These are phyloP conservation scores for Rissa tridactyla DNA, from an alignment of 2,113 vertebrate genomes.

Conservation along the genomic window DNA sequence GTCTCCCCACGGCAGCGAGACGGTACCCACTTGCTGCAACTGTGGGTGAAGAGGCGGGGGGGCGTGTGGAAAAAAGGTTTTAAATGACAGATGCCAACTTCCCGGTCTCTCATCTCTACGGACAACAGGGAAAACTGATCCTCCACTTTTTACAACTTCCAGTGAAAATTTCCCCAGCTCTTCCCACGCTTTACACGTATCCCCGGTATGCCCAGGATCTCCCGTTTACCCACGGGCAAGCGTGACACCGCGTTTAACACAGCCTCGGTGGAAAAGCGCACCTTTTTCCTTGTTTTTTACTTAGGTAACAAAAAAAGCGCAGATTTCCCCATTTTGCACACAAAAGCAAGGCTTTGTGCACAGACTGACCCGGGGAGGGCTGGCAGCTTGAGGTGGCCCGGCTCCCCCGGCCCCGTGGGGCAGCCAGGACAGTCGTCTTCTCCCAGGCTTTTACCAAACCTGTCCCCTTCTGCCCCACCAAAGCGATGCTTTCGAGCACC, in stretches of 20 bases:
- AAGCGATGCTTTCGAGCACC: rapidly evolving
- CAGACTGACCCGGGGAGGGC: rapidly evolving
- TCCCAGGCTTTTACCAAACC: neutral
- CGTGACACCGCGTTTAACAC: neutral
- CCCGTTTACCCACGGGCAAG: neutral
- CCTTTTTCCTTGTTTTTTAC: neutral
- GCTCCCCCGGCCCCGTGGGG: rapidly evolving
- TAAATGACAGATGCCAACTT: neutral
- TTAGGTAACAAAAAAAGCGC: neutral
- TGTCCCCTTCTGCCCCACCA: neutral
- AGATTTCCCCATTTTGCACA: neutral
- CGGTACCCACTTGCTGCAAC: neutral
- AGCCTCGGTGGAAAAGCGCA: neutral
- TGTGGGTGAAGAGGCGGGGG: neutral
- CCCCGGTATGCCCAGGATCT: neutral
- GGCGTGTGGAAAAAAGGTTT: neutral
- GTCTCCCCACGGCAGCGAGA: neutral
- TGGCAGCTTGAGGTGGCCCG: neutral
- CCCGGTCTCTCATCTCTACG: neutral
- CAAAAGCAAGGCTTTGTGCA: neutral
- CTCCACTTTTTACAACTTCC: neutral
- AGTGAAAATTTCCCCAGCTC: neutral
- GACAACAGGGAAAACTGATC: neutral
- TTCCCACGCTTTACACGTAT: neutral
- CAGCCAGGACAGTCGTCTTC: neutral